Percentiles rank a stretch among this genome's conserved stretches.
phyloP scores from a whole-genome alignment of 1,140 invertebrate species.

The Nasonia giraulti region DNA sequence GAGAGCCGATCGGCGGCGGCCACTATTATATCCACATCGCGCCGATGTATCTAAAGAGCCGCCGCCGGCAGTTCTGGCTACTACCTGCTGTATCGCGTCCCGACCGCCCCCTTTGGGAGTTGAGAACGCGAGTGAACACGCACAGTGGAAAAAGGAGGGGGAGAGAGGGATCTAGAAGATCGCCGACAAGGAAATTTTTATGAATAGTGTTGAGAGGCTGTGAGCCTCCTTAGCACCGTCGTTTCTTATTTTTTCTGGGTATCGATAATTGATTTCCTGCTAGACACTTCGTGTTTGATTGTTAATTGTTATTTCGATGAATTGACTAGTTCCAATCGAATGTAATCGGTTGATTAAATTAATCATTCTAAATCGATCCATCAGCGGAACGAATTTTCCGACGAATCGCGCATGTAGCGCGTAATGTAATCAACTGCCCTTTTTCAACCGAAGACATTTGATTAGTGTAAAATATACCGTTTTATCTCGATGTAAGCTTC shows the following conservation, averaged over 20 bases:
- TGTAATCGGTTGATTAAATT: no score
- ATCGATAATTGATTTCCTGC: conserved; percentile 34
- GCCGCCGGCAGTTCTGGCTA: conserved; percentile 18
- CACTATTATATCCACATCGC: conserved; percentile 22
- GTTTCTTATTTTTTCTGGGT: background rate
- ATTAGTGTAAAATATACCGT: no score
- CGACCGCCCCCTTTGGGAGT: background rate
- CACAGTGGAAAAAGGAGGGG: background rate
- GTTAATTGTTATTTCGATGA: no score
- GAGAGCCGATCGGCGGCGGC: conserved; percentile 8
- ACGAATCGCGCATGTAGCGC: no score
- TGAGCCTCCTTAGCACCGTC: background rate
- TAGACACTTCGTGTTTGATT: background rate
- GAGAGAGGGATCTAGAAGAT: background rate
- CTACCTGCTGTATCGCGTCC: background rate
- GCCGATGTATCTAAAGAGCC: conserved; percentile 28
- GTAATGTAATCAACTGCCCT: no score
- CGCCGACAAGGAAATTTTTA: conserved; percentile 5
- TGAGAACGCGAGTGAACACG: background rate
- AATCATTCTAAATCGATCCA: no score
- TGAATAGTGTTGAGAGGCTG: background rate
- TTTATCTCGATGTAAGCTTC: no score
- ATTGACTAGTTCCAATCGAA: no score
- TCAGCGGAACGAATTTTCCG: no score
- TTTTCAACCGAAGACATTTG: no score